A percentile compares a stretch with the other conserved stretches of the same genome.
Conservation (phyloP, 2,888 invertebrate genomes). For the Parnassius smintheus region DNA sequence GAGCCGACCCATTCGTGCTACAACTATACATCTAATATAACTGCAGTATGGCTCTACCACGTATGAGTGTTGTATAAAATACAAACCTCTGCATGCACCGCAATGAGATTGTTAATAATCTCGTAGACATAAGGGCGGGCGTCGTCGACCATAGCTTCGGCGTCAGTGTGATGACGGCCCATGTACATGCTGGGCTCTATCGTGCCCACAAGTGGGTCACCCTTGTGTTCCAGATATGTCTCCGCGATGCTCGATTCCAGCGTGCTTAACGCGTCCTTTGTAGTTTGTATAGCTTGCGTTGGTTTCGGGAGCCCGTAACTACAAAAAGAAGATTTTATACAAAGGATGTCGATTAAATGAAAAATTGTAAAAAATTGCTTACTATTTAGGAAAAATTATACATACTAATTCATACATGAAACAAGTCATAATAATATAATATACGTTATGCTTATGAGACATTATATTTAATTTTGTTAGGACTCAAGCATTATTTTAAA, state of each 20-base stretch:
- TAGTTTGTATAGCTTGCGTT: conserved; percentile 84
- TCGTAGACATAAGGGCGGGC: conserved; percentile 94
- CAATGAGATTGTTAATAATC: conserved; percentile 90
- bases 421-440: too few relatives aligned
- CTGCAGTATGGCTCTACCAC: too few relatives aligned
- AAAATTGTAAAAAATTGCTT: too few relatives aligned
- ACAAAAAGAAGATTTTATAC: conserved; percentile 28
- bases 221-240: conserved; percentile 93
- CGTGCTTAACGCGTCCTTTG: conserved; percentile 82
- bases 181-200: conserved; percentile 98
- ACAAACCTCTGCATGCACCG: conserved; percentile 87
- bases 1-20: too few relatives aligned
- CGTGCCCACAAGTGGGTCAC: conserved; percentile 96
- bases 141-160: conserved; percentile 87
- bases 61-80: too few relatives aligned
- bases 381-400: too few relatives aligned
- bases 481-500: too few relatives aligned
- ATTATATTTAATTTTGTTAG: too few relatives aligned
- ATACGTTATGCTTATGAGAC: too few relatives aligned
- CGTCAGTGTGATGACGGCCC: conserved; percentile 92
- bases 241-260: conserved; percentile 86
- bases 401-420: too few relatives aligned
- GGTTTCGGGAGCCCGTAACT: conserved; percentile 89
- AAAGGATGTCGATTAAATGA: too few relatives aligned
- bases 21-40: too few relatives aligned